phyloP scores from a whole-genome alignment of 2,797 vertebrate genomes.

The Onychomys torridus region DNA sequence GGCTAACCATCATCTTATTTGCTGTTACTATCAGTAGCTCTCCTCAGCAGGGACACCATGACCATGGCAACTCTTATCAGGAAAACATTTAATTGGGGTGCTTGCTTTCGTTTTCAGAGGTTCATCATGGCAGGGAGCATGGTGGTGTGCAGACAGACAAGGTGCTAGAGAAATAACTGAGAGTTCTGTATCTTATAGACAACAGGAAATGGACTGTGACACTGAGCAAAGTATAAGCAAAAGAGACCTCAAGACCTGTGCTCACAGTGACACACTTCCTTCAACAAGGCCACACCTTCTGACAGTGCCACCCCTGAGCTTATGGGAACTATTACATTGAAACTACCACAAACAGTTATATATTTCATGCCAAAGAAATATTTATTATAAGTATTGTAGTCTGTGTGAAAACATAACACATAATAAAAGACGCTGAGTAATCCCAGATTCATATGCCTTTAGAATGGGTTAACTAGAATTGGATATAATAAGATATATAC shows the following conservation, averaged over 20 bases:
- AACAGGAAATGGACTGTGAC: background rate
- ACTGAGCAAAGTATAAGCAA: too few relatives aligned
- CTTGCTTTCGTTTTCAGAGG: background rate
- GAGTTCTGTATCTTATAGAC: too few relatives aligned
- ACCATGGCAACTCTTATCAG: background rate
- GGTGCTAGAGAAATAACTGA: background rate
- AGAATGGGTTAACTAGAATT: conserved; percentile 74
- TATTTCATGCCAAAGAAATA: conserved; percentile 73
- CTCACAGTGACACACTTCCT: background rate
- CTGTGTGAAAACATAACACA: conserved; percentile 78
- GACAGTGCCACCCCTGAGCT: background rate
- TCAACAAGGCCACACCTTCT: background rate
- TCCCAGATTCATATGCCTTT: conserved; percentile 82
- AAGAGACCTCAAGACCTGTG: too few relatives aligned
- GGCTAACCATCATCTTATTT: background rate
- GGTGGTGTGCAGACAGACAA: background rate
- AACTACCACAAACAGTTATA: conserved; percentile 49
- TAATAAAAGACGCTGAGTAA: conserved; percentile 79
- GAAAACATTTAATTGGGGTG: background rate
- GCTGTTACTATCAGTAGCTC: background rate
- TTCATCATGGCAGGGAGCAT: background rate
- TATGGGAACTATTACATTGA: background rate
- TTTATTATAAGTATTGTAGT: conserved; percentile 77
- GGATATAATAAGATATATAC: background rate
- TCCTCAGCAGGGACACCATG: background rate